phyloP scores from a whole-genome alignment of 2,797 vertebrate species.

The Graptemys geographica region DNA sequence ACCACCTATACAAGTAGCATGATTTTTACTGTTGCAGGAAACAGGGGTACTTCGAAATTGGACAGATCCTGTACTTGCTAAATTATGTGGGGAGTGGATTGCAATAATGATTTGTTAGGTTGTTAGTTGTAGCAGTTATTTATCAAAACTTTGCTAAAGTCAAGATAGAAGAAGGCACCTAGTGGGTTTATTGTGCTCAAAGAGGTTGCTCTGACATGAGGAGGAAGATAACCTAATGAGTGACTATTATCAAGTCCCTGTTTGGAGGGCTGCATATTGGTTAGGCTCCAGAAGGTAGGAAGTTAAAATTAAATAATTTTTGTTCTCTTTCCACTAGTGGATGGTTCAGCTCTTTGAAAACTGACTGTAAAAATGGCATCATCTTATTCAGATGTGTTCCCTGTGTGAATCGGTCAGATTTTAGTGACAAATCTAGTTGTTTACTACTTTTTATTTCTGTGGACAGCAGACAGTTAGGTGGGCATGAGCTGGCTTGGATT shows the following conservation, averaged over 20 bases:
- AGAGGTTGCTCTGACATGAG: fast-evolving
- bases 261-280: neutral
- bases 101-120: neutral
- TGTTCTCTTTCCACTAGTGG: too few species aligned
- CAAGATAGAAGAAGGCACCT: neutral
- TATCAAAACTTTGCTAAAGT: too few species aligned
- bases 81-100: neutral
- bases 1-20: neutral
- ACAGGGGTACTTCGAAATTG: neutral
- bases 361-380: too few species aligned
- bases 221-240: neutral
- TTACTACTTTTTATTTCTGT: neutral
- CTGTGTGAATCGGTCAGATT: neutral
- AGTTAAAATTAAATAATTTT: too few species aligned
- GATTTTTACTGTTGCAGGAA: neutral
- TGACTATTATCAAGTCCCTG: neutral
- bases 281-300: too few species aligned
- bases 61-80: fast-evolving
- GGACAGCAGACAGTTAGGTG: neutral
- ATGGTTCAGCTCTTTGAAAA: too few species aligned
- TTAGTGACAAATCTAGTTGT: too few species aligned
- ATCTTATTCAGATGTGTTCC: neutral
- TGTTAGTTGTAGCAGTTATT: neutral
- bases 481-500: neutral
- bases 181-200: neutral